Base-by-base conservation (phyloP, 2,797 vertebrate species). In the Sylvilagus floridanus region DNA sequence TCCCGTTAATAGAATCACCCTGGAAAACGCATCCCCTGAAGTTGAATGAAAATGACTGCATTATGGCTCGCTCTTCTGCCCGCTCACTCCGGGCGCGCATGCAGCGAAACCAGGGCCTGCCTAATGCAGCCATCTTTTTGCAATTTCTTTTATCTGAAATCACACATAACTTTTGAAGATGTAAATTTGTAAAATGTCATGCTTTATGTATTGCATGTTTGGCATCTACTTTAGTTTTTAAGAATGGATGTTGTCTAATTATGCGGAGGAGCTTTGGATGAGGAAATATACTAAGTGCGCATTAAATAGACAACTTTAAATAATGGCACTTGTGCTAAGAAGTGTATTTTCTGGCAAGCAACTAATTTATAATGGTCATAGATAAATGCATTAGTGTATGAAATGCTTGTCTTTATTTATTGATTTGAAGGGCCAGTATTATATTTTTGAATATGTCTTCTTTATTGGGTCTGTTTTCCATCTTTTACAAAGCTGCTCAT, bases 301-400 rank as follows among this genome's bases (percentile, higher is more conserved):
- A 98, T 98, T 98, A 98, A 98, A 98, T 96, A 98, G 98, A 98
- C 98, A 98, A 98, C 98, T 98, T 98, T 98, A 98, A 98, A 98
- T 98, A 98, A 98, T 98, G 98, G 98, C 98, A 98, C 98, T 98
- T 98, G 98, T 98, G 97, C 98, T 98, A 98, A 98, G 98, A 98
- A 98, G 98, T 98, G 98, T 98, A 98, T 98, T 98, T 98, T 98
- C 98, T 98, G 98, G 98, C 98, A 98, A 98, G 98, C 97, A 97
- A 97, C 98, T 98, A 98, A 98, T 98, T 99, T 98, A 98, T 98
- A 98, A 98, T 98, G 97, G 98, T 98, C 98, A 98, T 98, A 98
- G 98, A 98, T 98, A 98, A 98, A 98, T 98, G 98, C 98, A 98
- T 98, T 98, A 98, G 98, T 98, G 98, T 98, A 98, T 98, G 98